Base-by-base conservation (phyloP, 2,797 vertebrate genomes). In the Cyprinella venusta region DNA sequence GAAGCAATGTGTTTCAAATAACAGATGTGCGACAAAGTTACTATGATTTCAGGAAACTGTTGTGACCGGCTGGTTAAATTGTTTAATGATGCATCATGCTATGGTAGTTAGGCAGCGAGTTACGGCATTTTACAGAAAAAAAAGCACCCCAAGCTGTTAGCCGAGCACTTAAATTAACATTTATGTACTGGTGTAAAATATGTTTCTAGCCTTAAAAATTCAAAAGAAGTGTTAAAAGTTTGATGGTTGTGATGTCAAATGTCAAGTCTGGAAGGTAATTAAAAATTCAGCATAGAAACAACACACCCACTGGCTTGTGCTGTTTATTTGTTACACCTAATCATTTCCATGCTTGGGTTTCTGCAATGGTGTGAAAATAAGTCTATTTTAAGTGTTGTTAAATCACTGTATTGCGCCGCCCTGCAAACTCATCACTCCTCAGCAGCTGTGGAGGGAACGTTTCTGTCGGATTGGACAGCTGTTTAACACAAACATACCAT, bases 401-500 rank as follows among this genome's bases (percentile, higher is more conserved):
- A 83, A 84, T 71, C 48, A 82, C 64, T 61, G 21, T 82, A 77
- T 88, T 86, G 80, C 45, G 76, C 38, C 48, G 68, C 63, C 61
- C 48, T 86, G 83, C 80, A 80, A 56, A 80, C 67, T 79, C 52
- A 79, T 87, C 45, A 83, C 45, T 88, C 50, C 65, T 70, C 79
- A 63, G 48, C 88, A 87, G 79, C 87, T 87, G 85, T 4, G 8
- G 64, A 56, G 80, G 61, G 76, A 80, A 83, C 65, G 42, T 72
- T 87, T 81, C 45, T 84, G 81, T 81, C 68, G 82, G 68, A 79
- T 36, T 80, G 69, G 56, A 88, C 90, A 91, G 90, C 90, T 90
- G 89, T 89, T 87, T 86, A 65, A 86, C 82, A 81, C 78, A 74
- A 48, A 65, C 54, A 82, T 80, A 86, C 64, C 82, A 83, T 87